phyloP scores from a whole-genome alignment of 2,888 invertebrate species.

The Osedax frankpressi region DNA sequence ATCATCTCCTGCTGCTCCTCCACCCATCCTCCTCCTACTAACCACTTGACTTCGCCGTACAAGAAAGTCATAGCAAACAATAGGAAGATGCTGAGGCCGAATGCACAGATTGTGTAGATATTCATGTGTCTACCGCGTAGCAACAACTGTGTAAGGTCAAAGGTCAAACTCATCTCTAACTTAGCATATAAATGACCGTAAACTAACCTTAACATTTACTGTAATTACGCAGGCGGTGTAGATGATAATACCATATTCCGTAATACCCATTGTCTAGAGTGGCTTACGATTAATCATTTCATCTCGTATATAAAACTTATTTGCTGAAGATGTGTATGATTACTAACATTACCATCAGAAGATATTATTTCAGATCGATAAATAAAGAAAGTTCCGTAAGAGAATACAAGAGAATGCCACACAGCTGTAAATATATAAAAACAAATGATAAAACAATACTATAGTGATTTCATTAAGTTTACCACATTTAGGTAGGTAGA shows the following conservation, averaged over 20 bases:
- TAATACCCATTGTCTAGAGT: constrained; percentile 33
- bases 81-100: constrained; percentile 33
- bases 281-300: constrained; percentile 12
- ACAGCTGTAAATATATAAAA: constrained; percentile 47
- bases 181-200: neutral
- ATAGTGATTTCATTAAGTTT: too few species aligned
- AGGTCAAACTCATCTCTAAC: too few species aligned
- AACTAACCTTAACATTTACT: constrained; percentile 35
- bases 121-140: constrained; percentile 38
- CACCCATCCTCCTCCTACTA: neutral
- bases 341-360: constrained; percentile 28
- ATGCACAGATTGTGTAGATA: constrained; percentile 31
- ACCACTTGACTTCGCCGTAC: constrained; percentile 27
- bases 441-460: too few species aligned
- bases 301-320: too few species aligned
- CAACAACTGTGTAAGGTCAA: constrained; percentile 33
- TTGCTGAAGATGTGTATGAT: neutral
- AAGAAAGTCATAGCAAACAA: constrained; percentile 32
- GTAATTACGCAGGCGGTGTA: constrained; percentile 31
- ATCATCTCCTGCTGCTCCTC: neutral
- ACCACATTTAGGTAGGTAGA: too few species aligned
- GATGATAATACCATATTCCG: constrained; percentile 31
- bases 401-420: constrained; percentile 43
- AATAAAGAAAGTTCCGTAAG: constrained; percentile 39
- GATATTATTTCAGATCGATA: constrained; percentile 30